These are phyloP conservation scores for Drosophila truncata DNA, from an alignment of 1,140 invertebrate species.

Conservation along the genomic window DNA sequence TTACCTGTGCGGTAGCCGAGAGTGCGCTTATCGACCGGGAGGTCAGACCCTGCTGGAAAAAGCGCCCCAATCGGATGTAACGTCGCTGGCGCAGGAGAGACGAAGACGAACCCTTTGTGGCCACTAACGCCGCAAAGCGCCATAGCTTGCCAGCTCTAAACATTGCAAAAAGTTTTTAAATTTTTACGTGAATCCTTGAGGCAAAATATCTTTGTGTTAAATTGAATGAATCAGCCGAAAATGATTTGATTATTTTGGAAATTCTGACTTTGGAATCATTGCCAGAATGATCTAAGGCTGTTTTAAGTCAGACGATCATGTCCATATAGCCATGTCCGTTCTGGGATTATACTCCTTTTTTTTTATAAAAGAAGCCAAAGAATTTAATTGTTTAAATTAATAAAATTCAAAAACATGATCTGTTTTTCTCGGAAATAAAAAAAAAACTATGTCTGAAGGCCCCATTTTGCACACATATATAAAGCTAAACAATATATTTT, in stretches of 20 bases:
- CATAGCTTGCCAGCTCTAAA: constrained; percentile 43
- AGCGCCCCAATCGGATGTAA: not conserved
- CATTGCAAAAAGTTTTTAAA: constrained; percentile 55
- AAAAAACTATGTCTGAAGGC: too few species aligned
- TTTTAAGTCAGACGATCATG: too few species aligned
- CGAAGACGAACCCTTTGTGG: not conserved
- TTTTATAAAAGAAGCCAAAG: too few species aligned
- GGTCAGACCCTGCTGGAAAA: not conserved
- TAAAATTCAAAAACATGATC: too few species aligned
- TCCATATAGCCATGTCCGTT: too few species aligned
- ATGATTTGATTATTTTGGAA: not conserved
- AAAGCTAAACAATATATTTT: not conserved
- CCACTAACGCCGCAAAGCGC: not conserved
- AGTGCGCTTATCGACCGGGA: not conserved
- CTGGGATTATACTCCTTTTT: too few species aligned
- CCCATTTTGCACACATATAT: not conserved
- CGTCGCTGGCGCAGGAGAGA: not conserved
- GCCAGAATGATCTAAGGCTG: not conserved
- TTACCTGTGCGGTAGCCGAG: constrained; percentile 27
- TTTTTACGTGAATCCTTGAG: constrained; percentile 37
- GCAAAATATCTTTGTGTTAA: constrained; percentile 9
- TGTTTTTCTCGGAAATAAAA: too few species aligned
- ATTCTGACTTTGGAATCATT: not conserved
- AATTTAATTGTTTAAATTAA: too few species aligned
- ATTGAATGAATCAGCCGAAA: constrained; percentile 16